Evolutionary conservation across 2,113 vertebrate species (phyloP).

Genomic region (Lycaon pictus): DNA sequence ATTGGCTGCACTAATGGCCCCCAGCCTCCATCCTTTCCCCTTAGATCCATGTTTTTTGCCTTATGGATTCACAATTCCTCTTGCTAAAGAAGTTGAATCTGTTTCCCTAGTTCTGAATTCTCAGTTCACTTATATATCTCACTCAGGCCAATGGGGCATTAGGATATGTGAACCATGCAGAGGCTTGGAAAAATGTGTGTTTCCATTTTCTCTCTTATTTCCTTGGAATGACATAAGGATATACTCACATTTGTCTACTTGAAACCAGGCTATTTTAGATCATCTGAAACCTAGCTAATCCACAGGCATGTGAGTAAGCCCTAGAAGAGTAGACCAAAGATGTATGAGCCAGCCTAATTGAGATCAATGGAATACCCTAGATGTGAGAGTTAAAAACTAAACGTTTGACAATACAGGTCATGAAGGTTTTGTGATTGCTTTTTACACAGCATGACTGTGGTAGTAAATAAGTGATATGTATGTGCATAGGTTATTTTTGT

Average conservation of each 20-base stretch:
- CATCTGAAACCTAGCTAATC: background rate
- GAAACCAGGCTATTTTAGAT: background rate
- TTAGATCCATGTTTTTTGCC: background rate
- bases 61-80: background rate
- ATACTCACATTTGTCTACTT: background rate
- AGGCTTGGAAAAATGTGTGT: background rate
- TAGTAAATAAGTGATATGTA: background rate
- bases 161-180: background rate
- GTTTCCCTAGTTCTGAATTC: background rate
- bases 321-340: background rate
- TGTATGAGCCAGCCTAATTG: background rate
- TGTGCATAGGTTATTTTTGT: background rate
- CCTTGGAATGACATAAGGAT: background rate
- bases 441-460: background rate
- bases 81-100: background rate
- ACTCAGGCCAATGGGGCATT: background rate
- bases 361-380: background rate
- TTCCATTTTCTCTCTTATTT: background rate
- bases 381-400: background rate
- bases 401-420: background rate
- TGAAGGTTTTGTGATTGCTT: background rate
- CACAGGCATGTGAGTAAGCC: background rate
- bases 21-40: background rate
- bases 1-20: background rate
- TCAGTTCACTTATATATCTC: background rate